Percentiles rank a stretch among this genome's conserved stretches.
Conservation (phyloP, 2,113 vertebrate species). For the Hippolais icterina region DNA sequence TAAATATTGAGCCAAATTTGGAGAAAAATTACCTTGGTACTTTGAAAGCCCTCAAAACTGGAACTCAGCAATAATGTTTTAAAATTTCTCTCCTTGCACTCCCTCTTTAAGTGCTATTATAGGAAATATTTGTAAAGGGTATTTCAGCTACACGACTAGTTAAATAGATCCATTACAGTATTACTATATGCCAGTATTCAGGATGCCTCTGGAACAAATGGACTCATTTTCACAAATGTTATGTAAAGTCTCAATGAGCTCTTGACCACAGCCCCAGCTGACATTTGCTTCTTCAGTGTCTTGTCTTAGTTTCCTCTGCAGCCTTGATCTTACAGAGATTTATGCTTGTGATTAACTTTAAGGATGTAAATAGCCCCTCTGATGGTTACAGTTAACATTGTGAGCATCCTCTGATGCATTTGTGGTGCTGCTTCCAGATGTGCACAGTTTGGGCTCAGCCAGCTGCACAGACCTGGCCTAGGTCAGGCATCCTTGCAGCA, state of each 20-base stretch:
- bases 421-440: neutral
- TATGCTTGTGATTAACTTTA: conserved; percentile 3
- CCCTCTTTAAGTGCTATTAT: conserved; percentile 2
- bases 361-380: neutral
- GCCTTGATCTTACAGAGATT: conserved; percentile 15
- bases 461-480: neutral
- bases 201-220: conserved; percentile 36
- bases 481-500: neutral
- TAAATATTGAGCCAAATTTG: conserved; percentile 63
- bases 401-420: neutral
- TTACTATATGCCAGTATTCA: conserved; percentile 11
- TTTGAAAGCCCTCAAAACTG: conserved; percentile 42
- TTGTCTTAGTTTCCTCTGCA: conserved; percentile 3
- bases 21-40: conserved; percentile 59
- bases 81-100: conserved; percentile 2
- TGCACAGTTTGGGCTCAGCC: neutral
- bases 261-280: neutral
- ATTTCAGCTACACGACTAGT: conserved; percentile 19
- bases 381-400: neutral
- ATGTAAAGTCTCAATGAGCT: conserved; percentile 15
- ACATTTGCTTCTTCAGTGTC: neutral
- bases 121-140: conserved; percentile 31
- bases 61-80: conserved; percentile 45
- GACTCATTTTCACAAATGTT: conserved; percentile 41
- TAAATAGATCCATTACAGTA: conserved; percentile 26